Evolutionary conservation across 2,888 invertebrate genomes (phyloP).

Genomic region (Philereme transversata): DNA sequence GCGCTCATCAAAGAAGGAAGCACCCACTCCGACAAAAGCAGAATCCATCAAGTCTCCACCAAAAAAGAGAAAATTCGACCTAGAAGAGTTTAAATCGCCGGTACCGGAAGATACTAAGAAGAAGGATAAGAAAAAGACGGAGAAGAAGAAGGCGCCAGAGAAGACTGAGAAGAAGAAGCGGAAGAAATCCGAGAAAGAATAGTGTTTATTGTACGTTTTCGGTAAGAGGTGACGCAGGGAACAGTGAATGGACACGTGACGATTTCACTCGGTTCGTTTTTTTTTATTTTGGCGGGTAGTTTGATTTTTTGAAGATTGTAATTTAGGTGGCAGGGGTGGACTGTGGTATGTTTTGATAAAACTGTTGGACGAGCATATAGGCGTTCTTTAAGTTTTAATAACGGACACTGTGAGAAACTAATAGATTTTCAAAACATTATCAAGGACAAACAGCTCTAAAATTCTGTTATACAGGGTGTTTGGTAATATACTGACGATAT

Average conservation of each 20-base stretch:
- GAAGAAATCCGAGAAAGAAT: constrained; percentile 76
- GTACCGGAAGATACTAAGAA: constrained; percentile 55
- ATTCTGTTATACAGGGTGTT: too few relatives aligned
- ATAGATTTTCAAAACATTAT: too few relatives aligned
- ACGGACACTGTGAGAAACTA: too few relatives aligned
- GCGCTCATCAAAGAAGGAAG: constrained; percentile 66
- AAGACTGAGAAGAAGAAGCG: constrained; percentile 48
- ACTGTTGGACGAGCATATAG: too few relatives aligned
- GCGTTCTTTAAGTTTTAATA: too few relatives aligned
- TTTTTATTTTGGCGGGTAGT: constrained; percentile 39
- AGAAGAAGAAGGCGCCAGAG: constrained; percentile 52
- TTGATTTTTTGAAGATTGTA: constrained; percentile 38
- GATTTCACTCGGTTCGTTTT: constrained; percentile 23
- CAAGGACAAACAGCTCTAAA: too few relatives aligned
- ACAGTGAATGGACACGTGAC: constrained; percentile 35
- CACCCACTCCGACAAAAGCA: constrained; percentile 41
- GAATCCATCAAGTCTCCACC: constrained; percentile 62
- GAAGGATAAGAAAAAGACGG: constrained; percentile 42
- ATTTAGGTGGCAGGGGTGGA: constrained; percentile 21
- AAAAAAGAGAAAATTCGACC: constrained; percentile 57
- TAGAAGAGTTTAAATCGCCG: constrained; percentile 55
- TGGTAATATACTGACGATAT: too few relatives aligned
- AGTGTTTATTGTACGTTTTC: constrained; percentile 75
- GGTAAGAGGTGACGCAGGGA: constrained; percentile 50
- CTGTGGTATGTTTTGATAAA: constrained; percentile 2